Percentiles rank a stretch among this genome's conserved stretches.
These are phyloP conservation scores for Suricata suricatta DNA, from an alignment of 2,113 vertebrate genomes.

Conservation along the genomic window DNA sequence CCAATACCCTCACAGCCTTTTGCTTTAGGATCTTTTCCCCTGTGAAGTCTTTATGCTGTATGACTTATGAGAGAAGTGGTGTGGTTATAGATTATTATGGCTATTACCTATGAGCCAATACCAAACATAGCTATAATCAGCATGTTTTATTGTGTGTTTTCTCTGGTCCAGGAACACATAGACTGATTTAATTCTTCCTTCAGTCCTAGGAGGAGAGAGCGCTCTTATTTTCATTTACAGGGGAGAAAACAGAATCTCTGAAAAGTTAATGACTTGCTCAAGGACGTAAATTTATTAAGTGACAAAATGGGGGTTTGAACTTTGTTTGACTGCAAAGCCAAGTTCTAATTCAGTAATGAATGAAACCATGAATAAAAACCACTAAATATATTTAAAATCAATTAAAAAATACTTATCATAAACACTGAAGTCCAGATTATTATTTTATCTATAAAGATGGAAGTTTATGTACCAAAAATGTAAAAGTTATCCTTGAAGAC, in stretches of 20 bases:
- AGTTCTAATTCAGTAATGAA: neutral
- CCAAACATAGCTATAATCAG: neutral
- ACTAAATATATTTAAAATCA: slow-evolving; percentile 8
- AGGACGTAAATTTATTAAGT: neutral
- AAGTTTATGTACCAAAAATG: neutral
- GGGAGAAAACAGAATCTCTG: neutral
- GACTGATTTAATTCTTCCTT: neutral
- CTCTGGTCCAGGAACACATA: neutral
- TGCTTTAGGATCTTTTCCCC: neutral
- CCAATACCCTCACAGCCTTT: neutral
- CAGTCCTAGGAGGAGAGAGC: neutral
- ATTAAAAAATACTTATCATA: neutral
- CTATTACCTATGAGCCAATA: neutral
- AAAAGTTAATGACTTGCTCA: neutral
- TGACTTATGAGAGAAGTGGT: neutral
- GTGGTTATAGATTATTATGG: neutral
- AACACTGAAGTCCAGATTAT: neutral
- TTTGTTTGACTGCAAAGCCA: neutral
- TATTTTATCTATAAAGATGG: neutral
- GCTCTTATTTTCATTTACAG: neutral
- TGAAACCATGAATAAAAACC: neutral
- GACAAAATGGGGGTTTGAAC: neutral
- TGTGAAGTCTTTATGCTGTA: neutral
- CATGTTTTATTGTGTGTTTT: neutral
- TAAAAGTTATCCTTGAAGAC: neutral